Evolutionary conservation across 1,140 invertebrate genomes (phyloP).

Genomic region (Schlechtendalia chinensis): DNA sequence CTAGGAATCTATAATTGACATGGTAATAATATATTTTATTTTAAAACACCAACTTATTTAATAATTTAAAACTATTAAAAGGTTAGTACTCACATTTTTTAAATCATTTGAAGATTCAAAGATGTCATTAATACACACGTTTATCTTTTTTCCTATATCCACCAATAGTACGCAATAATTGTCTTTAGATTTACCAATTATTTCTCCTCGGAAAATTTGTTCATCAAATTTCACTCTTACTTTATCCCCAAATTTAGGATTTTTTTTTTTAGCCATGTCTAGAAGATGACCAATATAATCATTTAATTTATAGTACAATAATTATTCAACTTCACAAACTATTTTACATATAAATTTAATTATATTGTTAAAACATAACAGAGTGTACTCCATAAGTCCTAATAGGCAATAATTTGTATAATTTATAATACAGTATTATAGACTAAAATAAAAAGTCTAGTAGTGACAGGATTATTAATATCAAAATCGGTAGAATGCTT

Average conservation of each 20-base stretch:
- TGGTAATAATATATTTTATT: background rate
- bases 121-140: background rate
- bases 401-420: no score
- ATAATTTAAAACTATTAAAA: no score
- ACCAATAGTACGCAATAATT: constrained; percentile 21
- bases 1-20: constrained; percentile 27
- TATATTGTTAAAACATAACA: no score
- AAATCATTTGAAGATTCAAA: constrained; percentile 11
- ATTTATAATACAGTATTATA: no score
- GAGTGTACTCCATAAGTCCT: no score
- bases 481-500: no score
- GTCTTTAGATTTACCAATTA: background rate
- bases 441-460: no score
- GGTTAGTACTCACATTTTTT: constrained; percentile 1
- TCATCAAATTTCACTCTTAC: constrained; percentile 40
- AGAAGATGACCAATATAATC: background rate
- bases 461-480: no score
- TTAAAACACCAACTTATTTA: no score
- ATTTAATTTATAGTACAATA: background rate
- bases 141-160: constrained; percentile 19
- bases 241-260: constrained; percentile 1
- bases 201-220: background rate
- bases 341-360: no score
- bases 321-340: no score
- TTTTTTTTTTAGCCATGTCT: background rate